Conservation (phyloP, 2,888 invertebrate genomes). For the Acanthoscelides obtectus region DNA sequence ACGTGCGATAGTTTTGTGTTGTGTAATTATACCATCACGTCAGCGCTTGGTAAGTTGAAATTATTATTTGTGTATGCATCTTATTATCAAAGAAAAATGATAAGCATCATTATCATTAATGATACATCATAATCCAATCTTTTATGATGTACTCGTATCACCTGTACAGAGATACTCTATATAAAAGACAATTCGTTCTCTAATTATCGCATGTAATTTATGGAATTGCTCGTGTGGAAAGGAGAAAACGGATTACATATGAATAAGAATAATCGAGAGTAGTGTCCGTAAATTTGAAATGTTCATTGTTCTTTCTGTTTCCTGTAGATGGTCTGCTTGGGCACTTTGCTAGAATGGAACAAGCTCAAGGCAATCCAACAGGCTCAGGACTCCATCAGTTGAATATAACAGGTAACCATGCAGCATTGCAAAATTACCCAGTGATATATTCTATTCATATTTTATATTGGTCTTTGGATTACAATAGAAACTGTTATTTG, state of each 20-base stretch:
- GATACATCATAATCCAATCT: not conserved
- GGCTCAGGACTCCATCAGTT: slow-evolving; percentile 60
- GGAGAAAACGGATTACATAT: slow-evolving; percentile 9
- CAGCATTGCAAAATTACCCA: not conserved
- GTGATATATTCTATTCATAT: not conserved
- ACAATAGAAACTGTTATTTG: not conserved
- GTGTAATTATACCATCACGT: slow-evolving; percentile 25
- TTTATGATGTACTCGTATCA: not conserved
- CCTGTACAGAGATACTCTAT: not conserved
- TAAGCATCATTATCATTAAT: slow-evolving; percentile 7
- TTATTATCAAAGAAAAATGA: slow-evolving; percentile 6
- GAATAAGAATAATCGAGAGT: not conserved
- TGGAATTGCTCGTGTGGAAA: slow-evolving; percentile 10
- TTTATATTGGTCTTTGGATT: not conserved
- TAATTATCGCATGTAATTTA: not conserved
- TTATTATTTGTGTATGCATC: slow-evolving; percentile 12
- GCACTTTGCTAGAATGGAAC: slow-evolving; percentile 19
- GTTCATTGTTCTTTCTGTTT: not conserved
- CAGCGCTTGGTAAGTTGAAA: slow-evolving; percentile 24
- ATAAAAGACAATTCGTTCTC: not conserved
- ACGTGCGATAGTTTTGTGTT: slow-evolving; percentile 11
- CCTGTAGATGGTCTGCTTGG: not conserved
- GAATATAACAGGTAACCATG: slow-evolving; percentile 60
- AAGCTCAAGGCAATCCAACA: slow-evolving; percentile 28
- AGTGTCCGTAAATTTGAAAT: slow-evolving; percentile 8